phyloP scores from a whole-genome alignment of 2,888 invertebrate species.

The Scotopteryx bipunctaria region DNA sequence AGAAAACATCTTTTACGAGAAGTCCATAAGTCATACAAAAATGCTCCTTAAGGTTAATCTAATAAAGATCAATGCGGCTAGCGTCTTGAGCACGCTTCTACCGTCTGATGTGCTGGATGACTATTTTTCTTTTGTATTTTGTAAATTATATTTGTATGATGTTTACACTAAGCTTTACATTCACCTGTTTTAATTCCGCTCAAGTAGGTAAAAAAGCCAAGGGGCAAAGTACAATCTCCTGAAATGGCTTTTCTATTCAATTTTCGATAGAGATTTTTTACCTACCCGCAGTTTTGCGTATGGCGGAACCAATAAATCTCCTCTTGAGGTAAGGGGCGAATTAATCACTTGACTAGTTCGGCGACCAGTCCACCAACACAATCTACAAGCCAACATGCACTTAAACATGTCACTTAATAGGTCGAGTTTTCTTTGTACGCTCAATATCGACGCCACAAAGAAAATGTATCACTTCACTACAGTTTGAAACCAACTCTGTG shows the following conservation, averaged over 20 bases:
- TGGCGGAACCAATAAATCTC: constrained; percentile 82
- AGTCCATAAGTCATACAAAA: too few relatives aligned
- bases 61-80: too few relatives aligned
- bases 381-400: constrained; percentile 52
- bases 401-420: constrained; percentile 43
- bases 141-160: too few relatives aligned
- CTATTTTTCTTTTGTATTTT: too few relatives aligned
- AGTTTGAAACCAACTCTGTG: background rate
- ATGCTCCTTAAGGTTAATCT: background rate
- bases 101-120: too few relatives aligned
- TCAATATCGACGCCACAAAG: background rate
- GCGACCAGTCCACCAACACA: constrained; percentile 64
- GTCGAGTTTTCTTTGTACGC: constrained; percentile 49
- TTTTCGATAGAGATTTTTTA: constrained; percentile 83
- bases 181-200: constrained; percentile 51
- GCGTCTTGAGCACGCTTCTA: too few relatives aligned
- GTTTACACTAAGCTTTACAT: constrained; percentile 19
- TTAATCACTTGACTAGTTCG: constrained; percentile 77
- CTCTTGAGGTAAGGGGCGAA: constrained; percentile 80
- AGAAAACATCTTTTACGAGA: background rate
- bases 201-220: constrained; percentile 70
- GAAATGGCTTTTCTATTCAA: constrained; percentile 83
- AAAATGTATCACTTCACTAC: constrained; percentile 2
- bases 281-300: constrained; percentile 82
- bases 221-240: constrained; percentile 72